A percentile compares a stretch with the other conserved stretches of the same genome.
These are phyloP conservation scores for Porites rus DNA, from an alignment of 92 coral and sea anemone species.

Conservation along the genomic window DNA sequence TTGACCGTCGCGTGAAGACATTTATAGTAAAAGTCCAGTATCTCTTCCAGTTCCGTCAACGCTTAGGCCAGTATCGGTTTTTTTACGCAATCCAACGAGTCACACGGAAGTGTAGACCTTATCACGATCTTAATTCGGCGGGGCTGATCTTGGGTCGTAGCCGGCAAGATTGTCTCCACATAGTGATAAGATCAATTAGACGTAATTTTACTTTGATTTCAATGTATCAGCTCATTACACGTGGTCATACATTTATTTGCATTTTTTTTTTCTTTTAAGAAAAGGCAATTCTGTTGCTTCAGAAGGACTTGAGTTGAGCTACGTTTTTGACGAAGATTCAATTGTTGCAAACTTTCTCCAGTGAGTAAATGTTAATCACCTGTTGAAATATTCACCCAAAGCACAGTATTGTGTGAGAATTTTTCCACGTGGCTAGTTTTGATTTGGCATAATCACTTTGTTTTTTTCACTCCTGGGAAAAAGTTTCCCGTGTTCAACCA, in stretches of 20 bases:
- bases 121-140: no score
- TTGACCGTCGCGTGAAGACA: no score
- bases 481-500: not conserved
- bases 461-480: not conserved
- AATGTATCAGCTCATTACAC: no score
- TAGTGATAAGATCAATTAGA: no score
- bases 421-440: not conserved
- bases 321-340: slow-evolving; percentile 72
- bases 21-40: no score
- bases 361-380: not conserved
- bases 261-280: slow-evolving; percentile 9
- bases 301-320: slow-evolving; percentile 57
- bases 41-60: no score
- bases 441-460: not conserved
- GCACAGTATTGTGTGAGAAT: not conserved
- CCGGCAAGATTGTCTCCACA: no score
- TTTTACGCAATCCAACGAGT: no score
- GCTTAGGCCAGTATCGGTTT: no score
- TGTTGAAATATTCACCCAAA: not conserved
- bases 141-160: no score
- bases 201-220: no score
- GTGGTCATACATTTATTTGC: not conserved
- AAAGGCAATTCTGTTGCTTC: slow-evolving; percentile 10
- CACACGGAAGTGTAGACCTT: no score
- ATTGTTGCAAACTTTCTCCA: slow-evolving; percentile 80